These are phyloP conservation scores for Rotaria socialis DNA, from an alignment of 2,888 invertebrate genomes.

Conservation along the genomic window DNA sequence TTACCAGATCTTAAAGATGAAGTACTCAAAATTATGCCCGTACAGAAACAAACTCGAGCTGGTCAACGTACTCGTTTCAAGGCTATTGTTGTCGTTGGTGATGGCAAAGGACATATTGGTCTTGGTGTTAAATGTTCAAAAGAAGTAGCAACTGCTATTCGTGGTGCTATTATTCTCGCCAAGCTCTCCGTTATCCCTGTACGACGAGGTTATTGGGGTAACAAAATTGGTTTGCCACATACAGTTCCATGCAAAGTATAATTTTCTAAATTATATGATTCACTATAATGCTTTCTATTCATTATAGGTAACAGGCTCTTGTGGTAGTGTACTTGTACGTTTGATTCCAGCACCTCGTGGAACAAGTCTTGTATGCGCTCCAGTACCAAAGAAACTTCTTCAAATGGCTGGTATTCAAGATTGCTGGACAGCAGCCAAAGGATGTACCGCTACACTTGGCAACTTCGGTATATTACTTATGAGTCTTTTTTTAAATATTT, in stretches of 20 bases:
- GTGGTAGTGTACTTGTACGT: constrained; percentile 94
- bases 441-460: constrained; percentile 93
- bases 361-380: constrained; percentile 97
- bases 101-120: constrained; percentile 96
- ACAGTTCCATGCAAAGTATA: constrained; percentile 92
- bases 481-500: not conserved
- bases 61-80: constrained; percentile 98
- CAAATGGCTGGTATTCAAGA: constrained; percentile 99
- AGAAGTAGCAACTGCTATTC: constrained; percentile 98
- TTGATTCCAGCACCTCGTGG: constrained; percentile 98
- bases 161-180: constrained; percentile 95
- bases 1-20: constrained; percentile 88
- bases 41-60: constrained; percentile 98
- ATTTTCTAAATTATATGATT: not conserved
- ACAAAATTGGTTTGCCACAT: constrained; percentile 98
- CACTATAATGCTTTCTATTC: too few relatives aligned
- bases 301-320: constrained; percentile 75
- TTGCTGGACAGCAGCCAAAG: constrained; percentile 95
- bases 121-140: constrained; percentile 98
- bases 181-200: constrained; percentile 97
- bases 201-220: constrained; percentile 98
- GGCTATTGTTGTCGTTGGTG: constrained; percentile 82
- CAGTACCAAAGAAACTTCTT: constrained; percentile 94
- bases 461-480: constrained; percentile 70
- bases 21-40: constrained; percentile 99